Evolutionary conservation across 2,797 vertebrate genomes (phyloP), one percentile per base, ranked within the genome.

Genomic region (Siniperca undulata): DNA sequence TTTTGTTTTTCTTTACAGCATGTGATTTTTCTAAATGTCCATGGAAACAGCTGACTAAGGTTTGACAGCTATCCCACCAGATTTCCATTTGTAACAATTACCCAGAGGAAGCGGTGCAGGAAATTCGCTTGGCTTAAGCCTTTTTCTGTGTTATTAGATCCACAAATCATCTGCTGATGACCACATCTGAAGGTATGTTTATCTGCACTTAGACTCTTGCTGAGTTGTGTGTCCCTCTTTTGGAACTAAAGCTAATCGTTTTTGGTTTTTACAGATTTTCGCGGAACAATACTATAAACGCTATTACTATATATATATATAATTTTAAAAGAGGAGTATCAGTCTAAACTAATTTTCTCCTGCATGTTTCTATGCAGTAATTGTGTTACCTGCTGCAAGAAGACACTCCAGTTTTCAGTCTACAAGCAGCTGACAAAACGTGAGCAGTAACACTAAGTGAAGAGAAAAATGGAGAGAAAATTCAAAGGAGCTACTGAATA

Each of bases 21-120:
- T 93, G 94, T 92, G 77, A 94, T 94, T 88, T 94, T 93, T 77
- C 87, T 88, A 92, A 92, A 92, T 85, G 83, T 87, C 84, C 80
- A 89, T 61, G 86, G 92, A 85, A 84, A 87, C 78, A 88, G 90
- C 84, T 88, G 91, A 92, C 89, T 89, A 81, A 89, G 86, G 86
- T 83, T 73, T 81, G 84, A 91, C 87, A 87, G 73, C 81, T 69
- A 36, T 70, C 53, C 64, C 76, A 75, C 69, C 68, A 87, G 70
- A 79, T 80, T 81, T 62, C 62, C 70, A 70, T 84, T 91, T 89
- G 66, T 89, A 77, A 77, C 56, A 83, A 72, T 58, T 80, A 80
- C 68, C 74, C 77, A 59, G 81, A 86, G 73, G 89, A 88, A 90
- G 85, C 82, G 50, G 84, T 74, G 85, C 80, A 79, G 89, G 86